Evolutionary conservation across 2,113 vertebrate genomes (phyloP).

Genomic region (Planiliza haematocheilus): DNA sequence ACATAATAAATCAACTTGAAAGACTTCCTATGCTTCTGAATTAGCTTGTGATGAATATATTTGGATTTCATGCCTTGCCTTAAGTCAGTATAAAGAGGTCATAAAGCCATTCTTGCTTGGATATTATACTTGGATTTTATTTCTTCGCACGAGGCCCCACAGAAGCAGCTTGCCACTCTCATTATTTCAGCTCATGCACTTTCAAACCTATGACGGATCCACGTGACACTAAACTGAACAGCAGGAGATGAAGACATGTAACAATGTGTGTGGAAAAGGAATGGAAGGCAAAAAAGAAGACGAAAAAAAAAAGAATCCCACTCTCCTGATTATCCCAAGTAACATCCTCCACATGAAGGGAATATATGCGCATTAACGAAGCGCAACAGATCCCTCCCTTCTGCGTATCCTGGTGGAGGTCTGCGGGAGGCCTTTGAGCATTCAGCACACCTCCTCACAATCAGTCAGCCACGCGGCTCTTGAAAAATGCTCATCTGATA

Average conservation of each 20-base stretch:
- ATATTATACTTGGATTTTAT: constrained; percentile 23
- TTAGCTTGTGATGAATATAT: background rate
- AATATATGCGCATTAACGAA: constrained; percentile 39
- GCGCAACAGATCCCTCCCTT: background rate
- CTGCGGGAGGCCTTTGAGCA: constrained; percentile 8
- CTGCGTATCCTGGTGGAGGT: background rate
- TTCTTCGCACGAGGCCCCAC: constrained; percentile 9
- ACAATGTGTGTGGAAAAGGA: constrained; percentile 37
- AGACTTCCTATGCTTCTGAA: background rate
- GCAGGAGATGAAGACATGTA: constrained; percentile 40
- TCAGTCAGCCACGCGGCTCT: constrained; percentile 10
- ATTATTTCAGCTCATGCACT: constrained; percentile 28
- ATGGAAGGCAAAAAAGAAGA: constrained; percentile 26
- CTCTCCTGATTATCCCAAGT: constrained; percentile 27
- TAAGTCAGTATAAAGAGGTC: background rate
- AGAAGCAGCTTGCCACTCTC: constrained; percentile 31
- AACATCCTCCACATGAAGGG: constrained; percentile 35
- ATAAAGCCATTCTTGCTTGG: background rate
- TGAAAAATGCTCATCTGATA: constrained; percentile 2
- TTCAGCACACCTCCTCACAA: constrained; percentile 34
- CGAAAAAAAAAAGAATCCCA: constrained; percentile 22
- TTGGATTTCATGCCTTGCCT: background rate
- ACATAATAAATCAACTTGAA: background rate
- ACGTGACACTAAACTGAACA: constrained; percentile 39
- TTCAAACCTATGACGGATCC: constrained; percentile 34